Base-by-base conservation (phyloP, 2,113 vertebrate species). In the Pampusana beccarii region DNA sequence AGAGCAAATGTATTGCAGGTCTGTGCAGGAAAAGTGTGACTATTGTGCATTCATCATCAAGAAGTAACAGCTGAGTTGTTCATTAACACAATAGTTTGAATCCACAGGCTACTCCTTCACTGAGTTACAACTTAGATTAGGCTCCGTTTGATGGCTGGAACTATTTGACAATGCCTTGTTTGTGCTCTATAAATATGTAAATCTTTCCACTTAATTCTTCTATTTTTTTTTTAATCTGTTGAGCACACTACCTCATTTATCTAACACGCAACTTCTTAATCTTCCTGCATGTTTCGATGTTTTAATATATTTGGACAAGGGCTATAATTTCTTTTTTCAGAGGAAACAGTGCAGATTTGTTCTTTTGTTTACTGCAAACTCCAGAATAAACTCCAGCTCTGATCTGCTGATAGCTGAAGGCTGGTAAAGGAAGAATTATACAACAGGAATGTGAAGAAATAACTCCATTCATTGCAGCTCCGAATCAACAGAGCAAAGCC, bases 301-400 rank as follows among this genome's bases (percentile, higher is more conserved):
- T 95, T 79, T 94, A 81, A 61, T 86, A 21, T 83, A 66, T 90
- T 94, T 95, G 85, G 83, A 42, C 36, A 82, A 92, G 66, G 53
- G 44, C 80, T 93, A 29, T 77, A n/a, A 23, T 92, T 79, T 84
- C 46, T 93, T 86, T 88, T 94, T 90, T 92, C 61, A 67, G 42
- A 21, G 74, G 85, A 93, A 97, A 75, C 72, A 88, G 77, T 79
- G 75, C 46, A 29, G 86, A 85, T 94, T 93, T 94, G 65, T 93
- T 93, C 69, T 86, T 84, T 93, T 93, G 80, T 93, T 97, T 96
- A 89, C 91, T 92, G 65, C 88, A 65, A 94, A 9, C 69, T 83
- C 53, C 56, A 46, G 34, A 75, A 80, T 92, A 94, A 96, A 91
- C 95, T 93, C 77, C 48, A 61, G 44, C 73, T 92, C 96, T 95